phyloP scores from a whole-genome alignment of 2,888 invertebrate species.

The Neria commutata region DNA sequence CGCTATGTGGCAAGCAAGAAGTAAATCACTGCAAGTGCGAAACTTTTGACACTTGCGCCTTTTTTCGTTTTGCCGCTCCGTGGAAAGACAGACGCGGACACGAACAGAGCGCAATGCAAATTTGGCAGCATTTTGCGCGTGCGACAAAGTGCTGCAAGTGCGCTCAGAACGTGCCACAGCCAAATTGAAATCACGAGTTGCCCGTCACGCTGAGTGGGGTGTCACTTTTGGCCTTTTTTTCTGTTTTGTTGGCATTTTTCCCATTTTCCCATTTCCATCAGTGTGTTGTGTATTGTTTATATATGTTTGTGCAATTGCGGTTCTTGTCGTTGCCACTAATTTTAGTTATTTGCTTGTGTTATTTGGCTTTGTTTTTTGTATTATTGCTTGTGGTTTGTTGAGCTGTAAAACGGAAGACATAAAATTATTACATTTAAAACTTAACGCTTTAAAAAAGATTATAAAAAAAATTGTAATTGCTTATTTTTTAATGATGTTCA shows the following conservation, averaged over 20 bases:
- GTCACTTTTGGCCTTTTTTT: no score
- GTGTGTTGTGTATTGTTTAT: neutral
- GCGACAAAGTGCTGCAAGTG: neutral
- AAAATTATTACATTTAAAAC: no score
- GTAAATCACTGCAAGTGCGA: constrained; percentile 53
- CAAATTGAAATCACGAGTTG: neutral
- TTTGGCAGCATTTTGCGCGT: no score
- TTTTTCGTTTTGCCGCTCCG: constrained; percentile 15
- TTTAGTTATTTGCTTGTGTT: neutral
- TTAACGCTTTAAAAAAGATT: no score
- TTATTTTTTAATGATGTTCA: no score
- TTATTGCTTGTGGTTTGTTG: neutral
- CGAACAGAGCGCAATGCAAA: neutral
- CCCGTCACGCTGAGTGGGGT: neutral
- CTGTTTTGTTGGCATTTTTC: no score
- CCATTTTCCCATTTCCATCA: no score
- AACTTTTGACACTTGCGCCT: constrained; percentile 50
- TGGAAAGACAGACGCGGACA: constrained; percentile 16
- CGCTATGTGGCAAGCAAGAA: no score
- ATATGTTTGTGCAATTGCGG: neutral
- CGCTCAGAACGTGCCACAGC: neutral
- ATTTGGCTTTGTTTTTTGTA: constrained; percentile 6
- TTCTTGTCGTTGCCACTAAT: neutral
- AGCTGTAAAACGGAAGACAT: no score
- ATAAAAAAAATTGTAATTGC: no score